phyloP scores from a whole-genome alignment of 2,888 invertebrate species.

The Lathronympha strigana region DNA sequence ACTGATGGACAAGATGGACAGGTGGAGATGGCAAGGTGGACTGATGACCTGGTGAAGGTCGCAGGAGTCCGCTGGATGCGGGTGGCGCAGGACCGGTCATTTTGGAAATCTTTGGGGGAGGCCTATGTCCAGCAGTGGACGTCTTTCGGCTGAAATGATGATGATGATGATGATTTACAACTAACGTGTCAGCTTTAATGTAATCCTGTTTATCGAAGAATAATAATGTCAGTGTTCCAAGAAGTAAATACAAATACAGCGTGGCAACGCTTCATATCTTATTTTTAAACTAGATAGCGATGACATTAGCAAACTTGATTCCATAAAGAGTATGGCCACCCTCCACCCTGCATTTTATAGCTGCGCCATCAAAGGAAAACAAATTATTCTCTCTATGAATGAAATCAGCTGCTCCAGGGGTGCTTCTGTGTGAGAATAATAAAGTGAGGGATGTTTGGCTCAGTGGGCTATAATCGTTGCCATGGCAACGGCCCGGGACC shows the following conservation, averaged over 20 bases:
- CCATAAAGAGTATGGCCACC: slow-evolving; percentile 1
- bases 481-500: slow-evolving; percentile 62
- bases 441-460: slow-evolving; percentile 62
- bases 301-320: slow-evolving; percentile 15
- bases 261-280: neutral
- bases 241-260: slow-evolving; percentile 1
- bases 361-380: slow-evolving; percentile 32
- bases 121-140: too few species aligned
- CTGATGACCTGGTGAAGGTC: too few species aligned
- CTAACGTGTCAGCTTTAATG: slow-evolving; percentile 20
- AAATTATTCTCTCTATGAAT: slow-evolving; percentile 56
- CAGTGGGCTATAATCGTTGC: slow-evolving; percentile 55
- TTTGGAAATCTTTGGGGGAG: too few species aligned
- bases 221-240: slow-evolving; percentile 6
- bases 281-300: slow-evolving; percentile 10
- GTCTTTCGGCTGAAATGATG: too few species aligned
- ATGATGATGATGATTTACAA: slow-evolving; percentile 17
- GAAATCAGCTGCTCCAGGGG: slow-evolving; percentile 73
- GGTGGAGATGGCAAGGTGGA: too few species aligned
- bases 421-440: slow-evolving; percentile 58
- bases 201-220: slow-evolving; percentile 5
- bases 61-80: too few species aligned
- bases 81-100: too few species aligned
- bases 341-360: slow-evolving; percentile 35
- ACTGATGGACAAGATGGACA: too few species aligned